phyloP scores from a whole-genome alignment of 2,797 vertebrate species.

The Vultur gryphus region DNA sequence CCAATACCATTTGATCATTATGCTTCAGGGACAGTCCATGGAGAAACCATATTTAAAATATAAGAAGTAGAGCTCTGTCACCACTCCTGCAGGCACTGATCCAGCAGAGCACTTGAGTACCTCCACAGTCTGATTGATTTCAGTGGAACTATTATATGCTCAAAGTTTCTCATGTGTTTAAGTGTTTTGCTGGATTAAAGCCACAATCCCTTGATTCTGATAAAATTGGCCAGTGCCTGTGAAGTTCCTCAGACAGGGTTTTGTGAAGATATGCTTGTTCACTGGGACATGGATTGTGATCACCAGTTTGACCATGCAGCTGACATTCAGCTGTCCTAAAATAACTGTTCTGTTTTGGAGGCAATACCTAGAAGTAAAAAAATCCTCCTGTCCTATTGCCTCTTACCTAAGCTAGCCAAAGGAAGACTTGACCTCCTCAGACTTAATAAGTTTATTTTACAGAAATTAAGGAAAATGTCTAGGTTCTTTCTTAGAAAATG shows the following conservation, averaged over 20 bases:
- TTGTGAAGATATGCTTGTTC: neutral
- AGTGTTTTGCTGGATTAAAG: slow-evolving; percentile 56
- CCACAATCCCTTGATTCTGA: slow-evolving; percentile 24
- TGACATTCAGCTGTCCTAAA: neutral
- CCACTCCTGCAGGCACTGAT: neutral
- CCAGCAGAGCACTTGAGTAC: slow-evolving; percentile 11
- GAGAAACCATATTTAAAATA: neutral
- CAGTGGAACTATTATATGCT: neutral
- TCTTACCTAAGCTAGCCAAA: neutral
- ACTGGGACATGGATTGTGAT: neutral
- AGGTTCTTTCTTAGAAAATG: neutral
- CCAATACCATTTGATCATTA: neutral
- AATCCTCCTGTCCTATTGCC: neutral
- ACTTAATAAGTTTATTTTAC: neutral
- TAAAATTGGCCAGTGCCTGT: neutral
- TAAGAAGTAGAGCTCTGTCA: neutral
- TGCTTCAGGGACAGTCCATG: neutral
- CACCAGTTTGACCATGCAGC: neutral
- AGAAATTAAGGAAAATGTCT: neutral
- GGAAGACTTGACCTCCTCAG: neutral
- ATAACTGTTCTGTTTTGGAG: neutral
- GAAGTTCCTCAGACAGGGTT: neutral
- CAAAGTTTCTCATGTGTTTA: slow-evolving; percentile 24
- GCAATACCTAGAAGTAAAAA: neutral
- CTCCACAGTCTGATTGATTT: slow-evolving; percentile 12